These are phyloP conservation scores for Lepus oiostolus DNA, from an alignment of 2,797 vertebrate genomes.

Conservation along the genomic window DNA sequence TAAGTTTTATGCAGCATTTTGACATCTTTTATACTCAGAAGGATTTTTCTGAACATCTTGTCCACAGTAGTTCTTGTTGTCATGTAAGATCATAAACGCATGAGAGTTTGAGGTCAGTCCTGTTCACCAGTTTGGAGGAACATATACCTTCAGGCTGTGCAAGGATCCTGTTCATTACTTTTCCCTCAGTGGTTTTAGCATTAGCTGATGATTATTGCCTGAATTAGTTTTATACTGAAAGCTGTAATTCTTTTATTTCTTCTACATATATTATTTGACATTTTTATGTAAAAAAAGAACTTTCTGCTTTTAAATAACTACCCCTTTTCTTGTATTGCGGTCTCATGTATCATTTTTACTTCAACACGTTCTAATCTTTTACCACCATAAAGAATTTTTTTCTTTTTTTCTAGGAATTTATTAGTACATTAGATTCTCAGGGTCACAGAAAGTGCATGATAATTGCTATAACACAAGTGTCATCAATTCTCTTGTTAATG, in stretches of 20 bases:
- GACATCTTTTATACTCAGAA: not conserved
- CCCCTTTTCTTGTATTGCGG: not conserved
- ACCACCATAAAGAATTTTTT: not conserved
- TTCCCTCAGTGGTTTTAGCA: not conserved
- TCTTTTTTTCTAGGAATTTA: no score
- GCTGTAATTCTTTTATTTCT: not conserved
- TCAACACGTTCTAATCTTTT: not conserved
- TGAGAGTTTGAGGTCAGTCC: not conserved
- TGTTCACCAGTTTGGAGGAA: not conserved
- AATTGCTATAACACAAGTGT: no score
- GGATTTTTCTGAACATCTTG: not conserved
- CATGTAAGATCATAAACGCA: not conserved
- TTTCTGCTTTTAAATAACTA: not conserved
- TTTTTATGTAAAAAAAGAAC: constrained; percentile 16
- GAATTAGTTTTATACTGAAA: not conserved
- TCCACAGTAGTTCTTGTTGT: not conserved
- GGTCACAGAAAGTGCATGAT: no score
- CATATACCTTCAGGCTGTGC: not conserved
- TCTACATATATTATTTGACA: not conserved
- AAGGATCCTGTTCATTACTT: not conserved
- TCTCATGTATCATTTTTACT: constrained; percentile 20
- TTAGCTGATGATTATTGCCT: not conserved
- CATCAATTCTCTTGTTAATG: no score
- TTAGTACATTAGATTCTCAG: no score
- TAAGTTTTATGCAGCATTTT: constrained; percentile 26